These are phyloP conservation scores for Eublepharis macularius DNA, from an alignment of 2,113 vertebrate genomes.

Conservation along the genomic window DNA sequence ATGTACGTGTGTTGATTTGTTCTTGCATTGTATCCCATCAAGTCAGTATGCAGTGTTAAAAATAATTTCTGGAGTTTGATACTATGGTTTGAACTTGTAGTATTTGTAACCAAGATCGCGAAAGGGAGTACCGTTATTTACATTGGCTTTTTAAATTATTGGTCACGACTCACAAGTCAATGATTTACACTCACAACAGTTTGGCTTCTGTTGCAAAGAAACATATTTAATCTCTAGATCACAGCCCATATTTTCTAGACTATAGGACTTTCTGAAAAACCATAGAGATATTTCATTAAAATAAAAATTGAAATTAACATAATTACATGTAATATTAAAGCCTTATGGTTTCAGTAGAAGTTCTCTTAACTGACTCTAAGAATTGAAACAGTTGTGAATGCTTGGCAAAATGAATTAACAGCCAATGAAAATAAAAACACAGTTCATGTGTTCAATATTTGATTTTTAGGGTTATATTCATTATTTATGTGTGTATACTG, in stretches of 20 bases:
- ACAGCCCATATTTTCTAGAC: not conserved
- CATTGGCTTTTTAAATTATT: not conserved
- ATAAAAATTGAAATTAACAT: not conserved
- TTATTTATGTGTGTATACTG: not conserved
- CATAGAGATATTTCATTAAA: not conserved
- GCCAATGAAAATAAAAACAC: not conserved
- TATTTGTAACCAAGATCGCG: not conserved
- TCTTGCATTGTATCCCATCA: not conserved
- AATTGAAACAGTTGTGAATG: not conserved
- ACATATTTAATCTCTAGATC: too few species aligned
- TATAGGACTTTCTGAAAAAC: not conserved
- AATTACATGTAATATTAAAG: not conserved
- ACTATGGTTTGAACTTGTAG: not conserved
- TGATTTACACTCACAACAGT: not conserved
- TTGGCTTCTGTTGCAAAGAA: not conserved
- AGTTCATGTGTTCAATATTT: not conserved
- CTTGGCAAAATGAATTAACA: not conserved
- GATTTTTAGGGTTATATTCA: not conserved
- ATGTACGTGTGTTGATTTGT: not conserved
- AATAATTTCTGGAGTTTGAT: not conserved
- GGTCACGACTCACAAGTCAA: too few species aligned
- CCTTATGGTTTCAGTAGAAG: not conserved
- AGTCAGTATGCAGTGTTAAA: not conserved
- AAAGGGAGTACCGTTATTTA: not conserved
- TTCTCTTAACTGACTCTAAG: not conserved